Evolutionary conservation across 2,797 vertebrate genomes (phyloP).

Genomic region (Poecilia velifera): DNA sequence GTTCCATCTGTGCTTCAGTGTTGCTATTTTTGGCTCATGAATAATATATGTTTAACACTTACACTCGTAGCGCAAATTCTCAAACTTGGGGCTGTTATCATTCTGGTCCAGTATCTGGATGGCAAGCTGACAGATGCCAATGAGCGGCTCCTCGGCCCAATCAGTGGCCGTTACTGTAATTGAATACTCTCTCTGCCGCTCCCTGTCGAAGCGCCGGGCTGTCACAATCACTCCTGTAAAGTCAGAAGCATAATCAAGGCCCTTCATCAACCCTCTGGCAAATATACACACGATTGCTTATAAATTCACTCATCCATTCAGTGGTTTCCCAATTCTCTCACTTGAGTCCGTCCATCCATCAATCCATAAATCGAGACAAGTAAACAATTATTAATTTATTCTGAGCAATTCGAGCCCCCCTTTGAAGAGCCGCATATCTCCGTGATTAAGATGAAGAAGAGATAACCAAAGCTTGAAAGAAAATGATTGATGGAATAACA

Average conservation of each 20-base stretch:
- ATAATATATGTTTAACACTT: slow-evolving; percentile 64
- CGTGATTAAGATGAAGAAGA: slow-evolving; percentile 35
- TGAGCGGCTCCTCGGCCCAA: slow-evolving; percentile 88
- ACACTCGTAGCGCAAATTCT: slow-evolving; percentile 92
- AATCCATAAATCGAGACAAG: slow-evolving; percentile 26
- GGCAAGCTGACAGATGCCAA: slow-evolving; percentile 90
- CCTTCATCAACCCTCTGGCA: slow-evolving; percentile 12
- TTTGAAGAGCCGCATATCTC: slow-evolving; percentile 43
- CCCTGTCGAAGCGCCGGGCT: slow-evolving; percentile 87
- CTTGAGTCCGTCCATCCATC: slow-evolving; percentile 20
- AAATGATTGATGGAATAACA: slow-evolving; percentile 39
- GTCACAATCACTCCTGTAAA: slow-evolving; percentile 86
- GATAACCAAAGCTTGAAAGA: slow-evolving; percentile 21
- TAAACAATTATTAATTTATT: slow-evolving; percentile 39
- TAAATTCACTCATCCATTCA: slow-evolving; percentile 30
- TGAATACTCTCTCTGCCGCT: slow-evolving; percentile 89
- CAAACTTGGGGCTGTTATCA: slow-evolving; percentile 92
- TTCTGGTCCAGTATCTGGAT: slow-evolving; percentile 90
- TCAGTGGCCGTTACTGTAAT: slow-evolving; percentile 91
- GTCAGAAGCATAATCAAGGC: slow-evolving; percentile 40
- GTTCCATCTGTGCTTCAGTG: slow-evolving; percentile 8
- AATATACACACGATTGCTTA: slow-evolving; percentile 15
- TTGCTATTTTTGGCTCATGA: slow-evolving; percentile 3
- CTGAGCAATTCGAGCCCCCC: slow-evolving; percentile 22
- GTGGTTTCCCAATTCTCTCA: slow-evolving; percentile 14